Percentiles rank a stretch among this genome's conserved stretches.
phyloP scores from a whole-genome alignment of 35 echinoderm and acorn worm species.

The Strongylocentrotus purpuratus region DNA sequence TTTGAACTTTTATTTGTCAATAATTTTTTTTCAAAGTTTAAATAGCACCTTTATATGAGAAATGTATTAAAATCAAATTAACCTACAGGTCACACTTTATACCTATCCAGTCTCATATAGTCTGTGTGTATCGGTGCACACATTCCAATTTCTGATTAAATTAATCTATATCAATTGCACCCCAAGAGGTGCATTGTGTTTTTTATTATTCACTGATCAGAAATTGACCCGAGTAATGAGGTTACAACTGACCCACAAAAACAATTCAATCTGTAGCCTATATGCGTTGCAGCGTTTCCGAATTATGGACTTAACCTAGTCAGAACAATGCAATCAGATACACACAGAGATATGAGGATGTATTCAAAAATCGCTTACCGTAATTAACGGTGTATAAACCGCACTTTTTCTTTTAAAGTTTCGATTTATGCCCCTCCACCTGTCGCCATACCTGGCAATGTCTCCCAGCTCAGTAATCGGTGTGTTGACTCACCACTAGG shows the following conservation, averaged over 20 bases:
- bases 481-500: too few species aligned
- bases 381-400: too few species aligned
- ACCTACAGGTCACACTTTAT: background rate
- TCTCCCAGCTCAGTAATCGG: too few species aligned
- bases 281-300: background rate
- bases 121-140: background rate
- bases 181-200: background rate
- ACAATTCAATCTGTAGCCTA: background rate
- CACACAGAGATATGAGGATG: background rate
- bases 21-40: background rate
- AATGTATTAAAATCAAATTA: background rate
- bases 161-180: background rate
- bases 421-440: too few species aligned
- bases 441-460: too few species aligned
- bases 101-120: background rate
- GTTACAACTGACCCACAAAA: background rate
- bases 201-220: background rate
- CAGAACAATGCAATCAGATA: background rate
- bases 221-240: background rate
- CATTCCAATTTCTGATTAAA: background rate
- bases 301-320: background rate
- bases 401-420: too few species aligned
- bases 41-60: background rate
- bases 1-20: background rate
- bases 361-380: too few species aligned